Base-by-base conservation (phyloP, 2,888 invertebrate species). In the Sesia bembeciformis region DNA sequence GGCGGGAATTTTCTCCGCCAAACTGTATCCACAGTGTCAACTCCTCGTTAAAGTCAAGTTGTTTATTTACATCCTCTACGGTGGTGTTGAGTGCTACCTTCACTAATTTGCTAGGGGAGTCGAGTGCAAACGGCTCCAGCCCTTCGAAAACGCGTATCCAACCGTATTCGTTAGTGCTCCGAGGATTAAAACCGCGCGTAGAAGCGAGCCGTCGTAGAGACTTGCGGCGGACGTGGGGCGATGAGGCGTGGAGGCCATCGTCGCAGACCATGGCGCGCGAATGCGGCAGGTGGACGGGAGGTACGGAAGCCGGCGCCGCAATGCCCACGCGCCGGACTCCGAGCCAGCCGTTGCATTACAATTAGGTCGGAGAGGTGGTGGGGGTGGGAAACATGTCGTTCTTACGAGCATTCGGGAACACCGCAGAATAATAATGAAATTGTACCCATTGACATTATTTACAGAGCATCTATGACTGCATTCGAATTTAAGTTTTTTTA, bases 101-200 rank as follows among this genome's bases (percentile, higher is more conserved):
- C 60, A 92, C 89, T 54, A 90, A 78, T 67, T 88, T 88, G 65
- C 89, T 90, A 23, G 91, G 91, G 57, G 91, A 87, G 63, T 91
- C 84, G 38, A 81, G 65, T 52, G 83, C 80, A 68, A 83, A 90
- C 42, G 86, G 89, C 61, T 87, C 82, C 40, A 87, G 88, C 56
- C 92, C 92, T 58, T 91, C 91, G 68, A 91, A 92, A 58, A 93
- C 90, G 52, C 93, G 84, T 59, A 93, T 90, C 92, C 93, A 93
- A 56, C 92, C 92, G 61, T 90, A 87, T 41, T 81, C 75, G 65
- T 76, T 76, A 8, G 67, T 56, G 4, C 72, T 54, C 41, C 73
- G 77, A 39, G 81, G 81, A 60, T 79, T 82, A 67, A 90, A 88
- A 40, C 90, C 90, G 62, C 90, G 78, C 6, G 90, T 90, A 57